A percentile compares a stretch with the other conserved stretches of the same genome.
Conservation (phyloP, 2,113 vertebrate species). For the Brachionichthys hirsutus region DNA sequence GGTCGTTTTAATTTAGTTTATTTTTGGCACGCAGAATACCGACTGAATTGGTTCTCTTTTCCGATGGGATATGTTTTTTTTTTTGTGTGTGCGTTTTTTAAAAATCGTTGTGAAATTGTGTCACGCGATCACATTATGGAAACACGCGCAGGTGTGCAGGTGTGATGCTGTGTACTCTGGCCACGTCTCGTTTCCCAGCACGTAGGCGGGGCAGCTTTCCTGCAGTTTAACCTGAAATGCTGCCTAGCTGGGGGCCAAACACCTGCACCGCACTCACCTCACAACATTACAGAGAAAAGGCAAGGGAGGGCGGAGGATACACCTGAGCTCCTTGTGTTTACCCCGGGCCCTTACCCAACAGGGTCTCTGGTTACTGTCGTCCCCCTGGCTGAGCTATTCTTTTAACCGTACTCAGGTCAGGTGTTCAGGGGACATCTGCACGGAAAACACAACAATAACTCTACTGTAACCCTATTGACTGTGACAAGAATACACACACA, state of each 20-base stretch:
- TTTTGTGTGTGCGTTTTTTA: too few species aligned
- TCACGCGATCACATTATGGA: conserved; percentile 33
- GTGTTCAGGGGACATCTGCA: conserved; percentile 50
- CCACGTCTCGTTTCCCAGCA: conserved; percentile 51
- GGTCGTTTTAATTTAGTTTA: neutral
- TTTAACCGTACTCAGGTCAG: conserved; percentile 56
- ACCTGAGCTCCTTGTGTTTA: conserved; percentile 41
- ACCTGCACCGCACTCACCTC: conserved; percentile 66
- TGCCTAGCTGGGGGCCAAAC: conserved; percentile 75
- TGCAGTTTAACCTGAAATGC: conserved; percentile 73
- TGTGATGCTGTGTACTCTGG: conserved; percentile 55
- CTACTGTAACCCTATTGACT: conserved; percentile 43
- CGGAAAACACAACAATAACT: conserved; percentile 65
- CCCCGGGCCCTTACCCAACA: conserved; percentile 33
- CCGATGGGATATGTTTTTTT: neutral
- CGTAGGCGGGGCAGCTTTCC: conserved; percentile 67
- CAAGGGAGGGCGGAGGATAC: conserved; percentile 3
- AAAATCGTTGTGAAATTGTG: conserved; percentile 22
- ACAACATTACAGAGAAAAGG: conserved; percentile 28
- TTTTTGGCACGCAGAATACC: conserved; percentile 7
- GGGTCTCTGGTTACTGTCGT: conserved; percentile 66
- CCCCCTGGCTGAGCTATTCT: conserved; percentile 46
- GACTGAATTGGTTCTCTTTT: conserved; percentile 2
- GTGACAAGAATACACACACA: conserved; percentile 57
- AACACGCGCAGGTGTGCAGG: conserved; percentile 59